A percentile compares a stretch with the other conserved stretches of the same genome.
These are phyloP conservation scores for Malurus leucopterus DNA, from an alignment of 2,797 vertebrate species.

Conservation along the genomic window DNA sequence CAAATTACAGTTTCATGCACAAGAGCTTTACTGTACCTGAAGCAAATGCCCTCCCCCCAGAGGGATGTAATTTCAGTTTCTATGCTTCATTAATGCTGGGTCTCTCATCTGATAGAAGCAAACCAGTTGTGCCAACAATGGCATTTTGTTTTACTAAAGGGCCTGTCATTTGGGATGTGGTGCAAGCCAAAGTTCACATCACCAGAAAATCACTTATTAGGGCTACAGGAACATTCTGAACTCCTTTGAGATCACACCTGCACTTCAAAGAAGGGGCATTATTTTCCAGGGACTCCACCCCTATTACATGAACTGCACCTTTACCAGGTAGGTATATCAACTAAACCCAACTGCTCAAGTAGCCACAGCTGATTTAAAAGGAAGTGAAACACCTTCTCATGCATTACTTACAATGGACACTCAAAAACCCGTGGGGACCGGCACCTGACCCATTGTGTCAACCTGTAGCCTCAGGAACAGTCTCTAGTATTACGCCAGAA, in stretches of 20 bases:
- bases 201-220: neutral
- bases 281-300: neutral
- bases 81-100: neutral
- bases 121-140: neutral
- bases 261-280: neutral
- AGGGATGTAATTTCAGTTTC: conserved; percentile 3
- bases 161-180: neutral
- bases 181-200: neutral
- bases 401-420: neutral
- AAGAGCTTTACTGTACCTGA: conserved; percentile 18
- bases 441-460: neutral
- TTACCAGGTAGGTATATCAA: neutral
- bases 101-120: neutral
- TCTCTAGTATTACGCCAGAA: neutral
- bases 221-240: neutral
- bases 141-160: neutral
- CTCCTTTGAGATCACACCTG: neutral
- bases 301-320: neutral
- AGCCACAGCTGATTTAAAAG: neutral
- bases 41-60: neutral
- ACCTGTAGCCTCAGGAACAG: neutral
- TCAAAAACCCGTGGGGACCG: neutral
- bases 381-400: neutral
- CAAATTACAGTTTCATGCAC: neutral
- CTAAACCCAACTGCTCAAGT: neutral